These are phyloP conservation scores for Gyps fulvus DNA, from an alignment of 2,113 vertebrate species.

Conservation along the genomic window DNA sequence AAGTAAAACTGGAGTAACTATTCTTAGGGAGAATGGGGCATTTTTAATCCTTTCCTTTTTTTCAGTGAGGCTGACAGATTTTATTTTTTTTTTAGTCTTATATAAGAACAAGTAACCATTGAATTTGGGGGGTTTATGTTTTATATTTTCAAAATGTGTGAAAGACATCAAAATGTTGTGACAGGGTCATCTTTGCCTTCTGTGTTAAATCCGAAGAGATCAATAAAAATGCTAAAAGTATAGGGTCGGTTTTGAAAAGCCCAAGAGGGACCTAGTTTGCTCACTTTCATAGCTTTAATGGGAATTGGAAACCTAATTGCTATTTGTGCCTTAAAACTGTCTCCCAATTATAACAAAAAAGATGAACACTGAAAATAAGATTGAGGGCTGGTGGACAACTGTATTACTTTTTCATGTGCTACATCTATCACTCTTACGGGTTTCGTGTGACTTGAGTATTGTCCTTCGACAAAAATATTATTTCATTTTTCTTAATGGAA, in stretches of 20 bases:
- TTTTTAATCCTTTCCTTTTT: neutral
- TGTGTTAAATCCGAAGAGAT: neutral
- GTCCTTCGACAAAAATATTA: neutral
- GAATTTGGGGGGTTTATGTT: neutral
- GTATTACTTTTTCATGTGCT: neutral
- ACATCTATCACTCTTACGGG: neutral
- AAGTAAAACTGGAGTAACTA: neutral
- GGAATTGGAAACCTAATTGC: neutral
- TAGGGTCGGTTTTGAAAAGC: neutral
- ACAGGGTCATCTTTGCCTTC: neutral
- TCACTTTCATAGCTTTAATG: neutral
- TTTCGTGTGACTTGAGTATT: neutral
- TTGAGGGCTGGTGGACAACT: neutral
- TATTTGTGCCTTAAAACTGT: neutral
- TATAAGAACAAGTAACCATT: neutral
- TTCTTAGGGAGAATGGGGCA: neutral
- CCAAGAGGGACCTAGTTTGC: neutral
- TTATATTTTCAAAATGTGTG: neutral
- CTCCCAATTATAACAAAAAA: neutral
- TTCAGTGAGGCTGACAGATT: accelerated
- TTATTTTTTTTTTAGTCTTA: neutral
- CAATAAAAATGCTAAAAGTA: neutral
- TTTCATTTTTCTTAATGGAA: neutral
- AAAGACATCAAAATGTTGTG: neutral
- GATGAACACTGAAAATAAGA: neutral